These are phyloP conservation scores for Axinella damicornis DNA, from an alignment of 37 sponge, comb jelly and placozoan species.

Conservation along the genomic window DNA sequence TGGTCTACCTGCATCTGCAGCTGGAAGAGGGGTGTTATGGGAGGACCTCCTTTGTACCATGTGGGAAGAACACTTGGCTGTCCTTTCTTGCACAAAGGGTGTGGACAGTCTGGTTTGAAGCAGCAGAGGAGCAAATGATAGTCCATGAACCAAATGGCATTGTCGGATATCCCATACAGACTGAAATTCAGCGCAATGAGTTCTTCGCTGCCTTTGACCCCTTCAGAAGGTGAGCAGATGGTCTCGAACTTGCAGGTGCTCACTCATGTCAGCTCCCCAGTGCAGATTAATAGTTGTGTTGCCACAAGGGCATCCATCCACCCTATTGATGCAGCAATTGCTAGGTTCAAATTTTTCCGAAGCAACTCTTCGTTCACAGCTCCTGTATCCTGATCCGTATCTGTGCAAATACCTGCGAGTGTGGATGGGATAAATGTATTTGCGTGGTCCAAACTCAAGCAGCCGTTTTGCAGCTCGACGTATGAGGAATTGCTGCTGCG, in stretches of 20 bases:
- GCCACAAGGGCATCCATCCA: constrained; percentile 47
- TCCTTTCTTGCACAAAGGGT: constrained; percentile 31
- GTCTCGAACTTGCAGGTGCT: background rate
- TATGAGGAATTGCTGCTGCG: constrained; percentile 22
- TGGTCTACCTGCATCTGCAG: constrained; percentile 25
- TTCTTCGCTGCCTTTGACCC: constrained; percentile 23
- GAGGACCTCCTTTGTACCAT: constrained; percentile 51
- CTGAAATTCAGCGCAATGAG: constrained; percentile 26
- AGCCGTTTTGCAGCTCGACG: constrained; percentile 54
- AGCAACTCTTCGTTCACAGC: constrained; percentile 7
- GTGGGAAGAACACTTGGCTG: background rate
- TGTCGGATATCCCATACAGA: constrained; percentile 1
- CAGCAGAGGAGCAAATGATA: constrained; percentile 28
- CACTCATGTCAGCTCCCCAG: constrained; percentile 30
- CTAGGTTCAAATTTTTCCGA: constrained; percentile 18
- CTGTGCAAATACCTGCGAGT: constrained; percentile 22
- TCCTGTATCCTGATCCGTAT: constrained; percentile 35
- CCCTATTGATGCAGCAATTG: constrained; percentile 41
- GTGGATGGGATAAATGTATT: constrained; percentile 56
- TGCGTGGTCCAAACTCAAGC: constrained; percentile 26
- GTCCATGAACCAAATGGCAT: constrained; percentile 5
- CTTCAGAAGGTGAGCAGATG: constrained; percentile 16
- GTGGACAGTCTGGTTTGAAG: constrained; percentile 6
- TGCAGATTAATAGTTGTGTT: constrained; percentile 38
- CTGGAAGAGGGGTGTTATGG: constrained; percentile 15